Evolutionary conservation across 1,140 invertebrate species (phyloP).

Genomic region (Ceratosolen solmsi): DNA sequence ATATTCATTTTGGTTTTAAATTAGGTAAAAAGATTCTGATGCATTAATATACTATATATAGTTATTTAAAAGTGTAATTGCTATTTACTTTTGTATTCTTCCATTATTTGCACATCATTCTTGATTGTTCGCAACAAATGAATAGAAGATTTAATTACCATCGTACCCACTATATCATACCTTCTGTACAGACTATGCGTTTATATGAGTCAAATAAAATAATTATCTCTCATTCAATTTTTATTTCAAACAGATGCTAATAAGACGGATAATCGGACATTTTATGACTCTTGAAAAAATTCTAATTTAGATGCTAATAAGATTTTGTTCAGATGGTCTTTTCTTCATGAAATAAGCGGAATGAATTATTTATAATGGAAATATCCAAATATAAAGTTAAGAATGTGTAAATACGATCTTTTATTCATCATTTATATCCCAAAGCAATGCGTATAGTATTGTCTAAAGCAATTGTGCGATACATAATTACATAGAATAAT

Average conservation of each 20-base stretch:
- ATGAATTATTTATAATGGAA: neutral
- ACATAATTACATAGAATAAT: too few species aligned
- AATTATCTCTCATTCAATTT: neutral
- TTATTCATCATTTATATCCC: neutral
- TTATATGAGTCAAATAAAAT: slow-evolving; percentile 12
- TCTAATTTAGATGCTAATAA: neutral
- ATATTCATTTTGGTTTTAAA: too few species aligned
- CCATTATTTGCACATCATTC: neutral
- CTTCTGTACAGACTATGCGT: neutral
- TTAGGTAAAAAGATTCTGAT: too few species aligned
- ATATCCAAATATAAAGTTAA: neutral
- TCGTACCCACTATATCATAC: neutral
- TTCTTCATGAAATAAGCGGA: neutral
- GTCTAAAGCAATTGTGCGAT: too few species aligned
- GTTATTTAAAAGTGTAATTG: too few species aligned
- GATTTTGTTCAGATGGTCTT: neutral
- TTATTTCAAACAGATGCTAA: slow-evolving; percentile 5
- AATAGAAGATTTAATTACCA: slow-evolving; percentile 30
- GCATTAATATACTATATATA: too few species aligned
- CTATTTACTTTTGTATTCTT: slow-evolving; percentile 44
- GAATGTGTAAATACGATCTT: neutral
- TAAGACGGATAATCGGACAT: too few species aligned
- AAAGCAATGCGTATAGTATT: too few species aligned
- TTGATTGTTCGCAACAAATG: slow-evolving; percentile 17
- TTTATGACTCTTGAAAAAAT: neutral